These are phyloP conservation scores for Onychorhynchus coronatus DNA, from an alignment of 2,113 vertebrate species.

Conservation along the genomic window DNA sequence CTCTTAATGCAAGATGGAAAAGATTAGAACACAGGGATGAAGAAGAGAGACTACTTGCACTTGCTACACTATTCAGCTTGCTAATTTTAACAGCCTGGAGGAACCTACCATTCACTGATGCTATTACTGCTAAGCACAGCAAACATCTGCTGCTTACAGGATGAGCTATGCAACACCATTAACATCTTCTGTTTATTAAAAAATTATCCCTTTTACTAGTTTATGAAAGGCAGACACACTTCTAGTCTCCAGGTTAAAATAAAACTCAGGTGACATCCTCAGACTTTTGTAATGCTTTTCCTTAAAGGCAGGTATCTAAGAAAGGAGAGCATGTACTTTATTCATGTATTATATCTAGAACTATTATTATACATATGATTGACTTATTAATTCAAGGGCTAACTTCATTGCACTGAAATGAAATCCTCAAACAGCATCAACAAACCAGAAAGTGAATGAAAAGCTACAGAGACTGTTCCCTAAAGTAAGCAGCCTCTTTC, in stretches of 20 bases:
- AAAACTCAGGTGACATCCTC: not conserved
- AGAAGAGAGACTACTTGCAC: not conserved
- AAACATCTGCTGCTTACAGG: not conserved
- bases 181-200: not conserved
- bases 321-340: not conserved
- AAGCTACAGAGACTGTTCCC: not conserved
- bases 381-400: not conserved
- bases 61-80: not conserved
- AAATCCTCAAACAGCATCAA: not conserved
- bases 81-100: not conserved
- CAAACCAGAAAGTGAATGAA: not conserved
- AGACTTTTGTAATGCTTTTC: not conserved
- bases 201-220: not conserved
- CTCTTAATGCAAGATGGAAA: not conserved
- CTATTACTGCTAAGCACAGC: not conserved
- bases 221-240: not conserved
- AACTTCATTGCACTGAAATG: not conserved
- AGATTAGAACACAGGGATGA: not conserved
- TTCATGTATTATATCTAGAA: not conserved
- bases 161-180: not conserved
- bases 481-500: not conserved
- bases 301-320: not conserved
- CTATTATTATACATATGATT: not conserved
- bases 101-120: not conserved
- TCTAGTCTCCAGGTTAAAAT: not conserved